phyloP scores from a whole-genome alignment of 2,888 invertebrate species.

The Diogma glabrata region DNA sequence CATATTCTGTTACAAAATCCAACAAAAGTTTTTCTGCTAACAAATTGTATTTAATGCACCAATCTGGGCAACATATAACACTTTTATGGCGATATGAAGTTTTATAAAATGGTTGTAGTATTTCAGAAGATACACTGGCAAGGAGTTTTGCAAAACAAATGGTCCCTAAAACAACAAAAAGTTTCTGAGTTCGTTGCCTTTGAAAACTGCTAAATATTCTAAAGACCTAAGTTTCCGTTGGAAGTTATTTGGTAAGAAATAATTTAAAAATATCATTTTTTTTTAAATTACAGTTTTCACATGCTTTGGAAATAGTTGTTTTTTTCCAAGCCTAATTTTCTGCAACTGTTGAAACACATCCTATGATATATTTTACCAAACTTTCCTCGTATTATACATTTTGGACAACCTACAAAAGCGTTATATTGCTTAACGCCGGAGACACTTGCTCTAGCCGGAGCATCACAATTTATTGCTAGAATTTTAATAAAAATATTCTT shows the following conservation, averaged over 20 bases:
- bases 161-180: not conserved
- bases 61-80: not conserved
- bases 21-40: not conserved
- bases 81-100: not conserved
- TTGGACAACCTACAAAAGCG: not conserved
- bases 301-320: not conserved
- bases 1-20: slow-evolving; percentile 1
- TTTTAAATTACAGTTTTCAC: not conserved
- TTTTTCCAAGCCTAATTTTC: not conserved
- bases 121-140: not conserved
- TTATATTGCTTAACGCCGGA: not conserved
- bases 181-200: not conserved
- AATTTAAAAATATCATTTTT: not conserved
- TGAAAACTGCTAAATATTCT: not conserved
- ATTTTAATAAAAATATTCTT: not conserved
- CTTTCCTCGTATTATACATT: not conserved
- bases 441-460: slow-evolving; percentile 1
- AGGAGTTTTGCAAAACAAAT: not conserved
- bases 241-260: slow-evolving; percentile 3
- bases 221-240: not conserved
- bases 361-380: slow-evolving; percentile 1
- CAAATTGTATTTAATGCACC: not conserved
- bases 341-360: not conserved
- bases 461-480: not conserved
- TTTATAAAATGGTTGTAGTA: not conserved